Evolutionary conservation across 1,140 invertebrate genomes (phyloP).

Genomic region (Zophobas atratus): DNA sequence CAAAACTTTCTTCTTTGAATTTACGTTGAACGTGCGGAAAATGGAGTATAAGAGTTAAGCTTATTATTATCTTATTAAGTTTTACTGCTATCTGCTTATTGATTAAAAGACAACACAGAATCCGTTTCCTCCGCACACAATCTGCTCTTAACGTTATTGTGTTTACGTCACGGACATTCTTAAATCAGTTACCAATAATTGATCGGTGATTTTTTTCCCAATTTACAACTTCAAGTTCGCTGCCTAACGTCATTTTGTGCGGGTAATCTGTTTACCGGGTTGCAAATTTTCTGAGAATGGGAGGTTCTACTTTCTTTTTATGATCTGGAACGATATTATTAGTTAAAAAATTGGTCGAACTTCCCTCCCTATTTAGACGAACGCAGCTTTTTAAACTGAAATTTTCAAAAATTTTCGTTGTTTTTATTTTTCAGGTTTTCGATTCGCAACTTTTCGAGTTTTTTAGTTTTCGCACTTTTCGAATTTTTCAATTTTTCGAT

Average conservation of each 20-base stretch:
- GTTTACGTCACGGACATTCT: conserved; percentile 14
- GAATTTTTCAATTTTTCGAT: no score
- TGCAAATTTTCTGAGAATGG: no score
- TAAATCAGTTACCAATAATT: conserved; percentile 28
- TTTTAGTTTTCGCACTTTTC: no score
- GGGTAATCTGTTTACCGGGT: no score
- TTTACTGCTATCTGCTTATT: conserved; percentile 28
- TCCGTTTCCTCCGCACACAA: conserved; percentile 6
- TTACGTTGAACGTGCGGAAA: background rate
- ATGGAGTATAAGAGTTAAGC: conserved; percentile 28
- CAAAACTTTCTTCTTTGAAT: background rate
- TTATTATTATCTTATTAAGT: conserved; percentile 37
- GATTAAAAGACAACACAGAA: conserved; percentile 28
- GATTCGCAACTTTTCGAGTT: no score
- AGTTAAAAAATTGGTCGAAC: background rate
- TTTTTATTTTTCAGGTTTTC: no score
- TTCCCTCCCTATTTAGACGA: no score
- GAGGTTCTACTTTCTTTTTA: no score
- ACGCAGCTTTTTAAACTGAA: no score
- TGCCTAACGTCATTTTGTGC: background rate
- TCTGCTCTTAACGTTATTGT: conserved; percentile 8
- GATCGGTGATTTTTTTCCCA: background rate
- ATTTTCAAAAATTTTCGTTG: no score
- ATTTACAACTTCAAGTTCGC: background rate
- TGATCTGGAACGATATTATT: background rate